These are phyloP conservation scores for Sebastes alutus DNA, from an alignment of 2,797 vertebrate species.

Conservation along the genomic window DNA sequence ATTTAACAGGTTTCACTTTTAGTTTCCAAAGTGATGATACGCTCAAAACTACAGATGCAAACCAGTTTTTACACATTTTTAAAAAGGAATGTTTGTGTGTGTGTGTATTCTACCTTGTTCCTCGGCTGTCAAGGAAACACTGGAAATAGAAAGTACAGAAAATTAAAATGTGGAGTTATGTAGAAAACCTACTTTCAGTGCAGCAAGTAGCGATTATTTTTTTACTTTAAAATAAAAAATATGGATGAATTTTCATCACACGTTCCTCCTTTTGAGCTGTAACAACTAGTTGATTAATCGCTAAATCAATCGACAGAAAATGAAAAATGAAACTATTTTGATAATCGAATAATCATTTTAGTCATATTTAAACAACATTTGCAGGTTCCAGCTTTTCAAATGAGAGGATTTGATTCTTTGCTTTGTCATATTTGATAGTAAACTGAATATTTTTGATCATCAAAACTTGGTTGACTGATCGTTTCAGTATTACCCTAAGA, in stretches of 20 bases:
- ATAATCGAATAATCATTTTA: neutral
- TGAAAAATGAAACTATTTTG: neutral
- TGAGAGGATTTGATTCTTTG: neutral
- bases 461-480: too few relatives aligned
- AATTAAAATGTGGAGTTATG: neutral
- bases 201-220: too few relatives aligned
- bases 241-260: neutral
- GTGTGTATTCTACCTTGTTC: constrained; percentile 79
- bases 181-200: neutral
- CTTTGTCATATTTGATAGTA: neutral
- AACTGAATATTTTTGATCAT: neutral
- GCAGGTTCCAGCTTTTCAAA: neutral
- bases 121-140: constrained; percentile 73
- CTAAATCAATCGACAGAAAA: neutral
- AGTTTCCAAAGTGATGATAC: neutral
- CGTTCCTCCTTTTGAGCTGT: neutral
- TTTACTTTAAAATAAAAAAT: neutral
- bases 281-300: too few relatives aligned
- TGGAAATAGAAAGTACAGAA: constrained; percentile 46
- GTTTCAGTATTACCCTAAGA: too few relatives aligned
- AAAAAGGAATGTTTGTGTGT: neutral
- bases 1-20: neutral
- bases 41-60: neutral
- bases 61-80: neutral
- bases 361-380: neutral